Percentiles rank a stretch among this genome's conserved stretches.
These are phyloP conservation scores for Sprattus sprattus DNA, from an alignment of 2,113 vertebrate species.

Conservation along the genomic window DNA sequence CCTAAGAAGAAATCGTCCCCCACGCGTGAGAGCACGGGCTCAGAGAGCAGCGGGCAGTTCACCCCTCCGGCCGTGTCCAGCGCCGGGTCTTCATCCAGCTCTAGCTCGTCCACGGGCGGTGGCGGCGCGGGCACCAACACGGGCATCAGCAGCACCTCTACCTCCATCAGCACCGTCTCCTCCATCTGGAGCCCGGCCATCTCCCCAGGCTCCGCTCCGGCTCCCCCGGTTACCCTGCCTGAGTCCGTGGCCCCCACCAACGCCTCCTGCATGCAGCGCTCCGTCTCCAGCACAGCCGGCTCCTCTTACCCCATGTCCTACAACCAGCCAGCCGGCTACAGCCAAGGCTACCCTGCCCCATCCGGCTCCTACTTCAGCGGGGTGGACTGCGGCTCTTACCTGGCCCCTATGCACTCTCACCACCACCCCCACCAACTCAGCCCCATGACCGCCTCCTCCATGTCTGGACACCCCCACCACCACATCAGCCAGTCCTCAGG, in stretches of 20 bases:
- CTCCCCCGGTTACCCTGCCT: constrained; percentile 75
- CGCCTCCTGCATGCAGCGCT: constrained; percentile 95
- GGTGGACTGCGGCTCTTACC: constrained; percentile 94
- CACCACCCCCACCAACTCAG: constrained; percentile 93
- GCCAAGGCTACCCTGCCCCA: constrained; percentile 85
- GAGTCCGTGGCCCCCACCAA: constrained; percentile 81
- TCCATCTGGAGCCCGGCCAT: constrained; percentile 98
- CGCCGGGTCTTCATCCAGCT: constrained; percentile 85
- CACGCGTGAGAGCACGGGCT: constrained; percentile 92
- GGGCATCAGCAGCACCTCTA: constrained; percentile 73
- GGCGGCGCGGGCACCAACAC: constrained; percentile 72
- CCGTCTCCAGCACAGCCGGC: constrained; percentile 67
- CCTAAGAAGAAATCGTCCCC: constrained; percentile 95
- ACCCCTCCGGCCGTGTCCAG: constrained; percentile 91
- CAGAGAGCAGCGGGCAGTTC: constrained; percentile 96
- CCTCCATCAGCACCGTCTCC: constrained; percentile 84
- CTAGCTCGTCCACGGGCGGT: constrained; percentile 76
- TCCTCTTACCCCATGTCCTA: constrained; percentile 93
- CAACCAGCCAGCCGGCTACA: constrained; percentile 87
- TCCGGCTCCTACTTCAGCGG: constrained; percentile 93
- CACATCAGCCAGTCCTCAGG: constrained; percentile 88
- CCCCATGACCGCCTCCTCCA: constrained; percentile 90
- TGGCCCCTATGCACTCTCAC: constrained; percentile 96
- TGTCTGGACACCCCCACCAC: constrained; percentile 84
- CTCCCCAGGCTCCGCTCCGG: constrained; percentile 82